Evolutionary conservation across 2,888 invertebrate species (phyloP).

Genomic region (Brassicogethes aeneus): DNA sequence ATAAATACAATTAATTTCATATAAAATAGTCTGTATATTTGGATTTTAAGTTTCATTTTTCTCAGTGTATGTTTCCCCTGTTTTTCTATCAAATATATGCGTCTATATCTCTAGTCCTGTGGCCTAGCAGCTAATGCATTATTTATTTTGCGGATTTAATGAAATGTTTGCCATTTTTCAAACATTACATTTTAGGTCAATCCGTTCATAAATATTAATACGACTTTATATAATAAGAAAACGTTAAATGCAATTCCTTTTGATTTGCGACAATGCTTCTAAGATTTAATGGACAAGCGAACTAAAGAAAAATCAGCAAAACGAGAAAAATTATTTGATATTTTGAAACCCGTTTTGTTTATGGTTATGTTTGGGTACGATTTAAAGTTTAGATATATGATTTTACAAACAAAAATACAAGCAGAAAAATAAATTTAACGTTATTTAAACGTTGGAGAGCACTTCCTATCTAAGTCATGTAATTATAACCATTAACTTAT

Average conservation of each 20-base stretch:
- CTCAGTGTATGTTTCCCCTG: neutral
- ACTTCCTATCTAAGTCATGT: no score
- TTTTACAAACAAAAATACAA: no score
- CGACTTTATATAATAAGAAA: neutral
- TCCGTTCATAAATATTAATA: conserved; percentile 1
- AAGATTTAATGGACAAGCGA: neutral
- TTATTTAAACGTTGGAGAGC: no score
- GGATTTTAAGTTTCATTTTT: no score
- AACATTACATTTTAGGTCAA: conserved; percentile 1
- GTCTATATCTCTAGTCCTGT: neutral
- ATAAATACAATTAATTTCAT: no score
- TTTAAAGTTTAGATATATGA: no score
- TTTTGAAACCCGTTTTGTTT: no score
- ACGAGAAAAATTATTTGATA: no score
- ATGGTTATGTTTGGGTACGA: no score
- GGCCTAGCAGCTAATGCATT: conserved; percentile 1
- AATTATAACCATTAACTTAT: no score
- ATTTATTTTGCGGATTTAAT: conserved; percentile 2
- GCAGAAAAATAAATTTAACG: no score
- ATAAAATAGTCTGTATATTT: no score
- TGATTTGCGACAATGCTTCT: neutral
- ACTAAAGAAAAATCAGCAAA: neutral
- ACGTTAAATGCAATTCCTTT: neutral
- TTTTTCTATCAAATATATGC: neutral
- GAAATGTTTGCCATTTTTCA: conserved; percentile 3